Base-by-base conservation (phyloP, 2,888 invertebrate genomes). In the Drosophila silvestris region DNA sequence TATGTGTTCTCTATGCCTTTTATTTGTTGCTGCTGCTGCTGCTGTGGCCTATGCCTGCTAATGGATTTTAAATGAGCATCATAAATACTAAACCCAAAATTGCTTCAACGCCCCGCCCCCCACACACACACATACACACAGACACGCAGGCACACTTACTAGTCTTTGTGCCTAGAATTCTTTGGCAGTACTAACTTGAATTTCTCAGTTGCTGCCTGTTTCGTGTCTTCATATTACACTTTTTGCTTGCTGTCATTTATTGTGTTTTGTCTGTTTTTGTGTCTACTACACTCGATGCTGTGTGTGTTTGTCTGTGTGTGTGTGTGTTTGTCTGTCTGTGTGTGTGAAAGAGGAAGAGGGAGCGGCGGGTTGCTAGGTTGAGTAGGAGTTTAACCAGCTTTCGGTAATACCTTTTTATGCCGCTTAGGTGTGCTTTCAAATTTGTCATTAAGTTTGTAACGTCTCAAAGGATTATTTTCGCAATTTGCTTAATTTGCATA, bases 11-110 rank as follows among this genome's bases (percentile, higher is more conserved):
- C 58, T 58, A 61, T 72, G 74, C 67, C 68, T 81, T 47, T 81
- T 70, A 79, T 82, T 79, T 80, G 80, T 67, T 65, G 14, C 28
- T 26, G 63, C 33, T 77, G 60, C 30, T 77, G 77, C 66, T 53
- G 54, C 35, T 58, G 66, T 77, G 80, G 70, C 71, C 83, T 72
- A 80, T 72, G 85, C 83, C 88, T 85, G 82, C 91, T 92, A 92
- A 92, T 92, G 92, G 92, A 92, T 92, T 92, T 92, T 91, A 92
- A 92, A 92, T 92, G 92, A 92, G 92, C 91, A 89, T 91, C 92
- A 92, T 92, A 92, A 92, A 92, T 91, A 92, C 81, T 83, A 90
- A 82, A 76, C 82, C 81, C 83, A 75, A 89, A 89, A 90, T 90
- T 90, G 82, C 89, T 75, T 58, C 71, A 71, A 81, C 78, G 79